Base-by-base conservation (phyloP, 2,888 invertebrate genomes). In the Cryptocephalus primarius region DNA sequence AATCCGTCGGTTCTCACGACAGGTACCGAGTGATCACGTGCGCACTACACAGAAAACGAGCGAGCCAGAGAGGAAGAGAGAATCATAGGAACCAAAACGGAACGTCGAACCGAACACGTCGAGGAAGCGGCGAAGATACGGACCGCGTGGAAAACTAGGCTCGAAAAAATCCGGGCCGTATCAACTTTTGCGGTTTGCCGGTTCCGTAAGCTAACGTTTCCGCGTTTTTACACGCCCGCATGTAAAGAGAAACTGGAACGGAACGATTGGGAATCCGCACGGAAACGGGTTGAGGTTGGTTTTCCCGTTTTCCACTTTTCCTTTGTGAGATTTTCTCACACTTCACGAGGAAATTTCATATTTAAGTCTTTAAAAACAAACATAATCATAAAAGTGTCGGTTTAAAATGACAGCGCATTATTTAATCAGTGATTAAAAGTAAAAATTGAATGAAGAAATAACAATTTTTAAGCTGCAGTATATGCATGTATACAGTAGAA, bases 91-190 rank as follows among this genome's bases (percentile, higher is more conserved):
- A 50, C 47, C 13, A 36, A 40, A 32, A 33, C 32, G 11, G 60
- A 54, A 51, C 63, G 49, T 62, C 62, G 63, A 63, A 63, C 61
- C 55, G 54, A 22, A 22, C n/a, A n/a, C 22, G 53, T 53, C 51
- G 50, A 64, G 62, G 63, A 64, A 62, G 60, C 59, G 54, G 59
- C 53, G 56, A 55, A 54, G 61, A 60, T 58, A 61, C 55, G n/a
- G n/a, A n/a, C n/a, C n/a, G n/a, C n/a, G 55, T 55, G 58, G 55
- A 59, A 59, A 60, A 58, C 56, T 55, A 51, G 53, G 55, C 55
- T 50, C 44, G 38, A 22, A 44, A 48, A 45, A 47, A 45, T 51
- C 48, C 51, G 51, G 48, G 47, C 14, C 40, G 47, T 49, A 48
- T 47, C 48, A 32, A 38, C 40, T 48, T 22, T 47, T 51, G 48